These are phyloP conservation scores for Platysternon megacephalum DNA, from an alignment of 2,113 vertebrate species.

Conservation along the genomic window DNA sequence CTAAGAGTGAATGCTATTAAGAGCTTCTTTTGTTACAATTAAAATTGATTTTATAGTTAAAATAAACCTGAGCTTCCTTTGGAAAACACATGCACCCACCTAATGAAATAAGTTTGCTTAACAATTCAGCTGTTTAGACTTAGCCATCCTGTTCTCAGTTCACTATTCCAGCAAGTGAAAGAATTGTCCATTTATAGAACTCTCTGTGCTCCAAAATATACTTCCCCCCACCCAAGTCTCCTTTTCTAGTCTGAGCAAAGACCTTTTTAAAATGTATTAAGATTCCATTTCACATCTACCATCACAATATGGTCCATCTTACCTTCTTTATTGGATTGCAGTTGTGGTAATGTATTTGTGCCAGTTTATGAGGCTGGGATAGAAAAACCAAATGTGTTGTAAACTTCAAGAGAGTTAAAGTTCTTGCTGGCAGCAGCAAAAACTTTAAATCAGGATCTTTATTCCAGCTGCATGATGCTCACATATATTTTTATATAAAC, in stretches of 20 bases:
- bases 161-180: not conserved
- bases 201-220: not conserved
- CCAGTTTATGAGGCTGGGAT: not conserved
- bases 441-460: not conserved
- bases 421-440: not conserved
- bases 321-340: not conserved
- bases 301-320: not conserved
- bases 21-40: slow-evolving; percentile 27
- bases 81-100: not conserved
- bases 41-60: slow-evolving; percentile 43
- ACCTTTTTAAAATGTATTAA: not conserved
- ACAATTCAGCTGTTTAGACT: not conserved
- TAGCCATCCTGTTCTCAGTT: not conserved
- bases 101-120: not conserved
- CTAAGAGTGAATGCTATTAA: slow-evolving; percentile 17
- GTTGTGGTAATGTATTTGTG: not conserved
- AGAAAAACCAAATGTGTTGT: not conserved
- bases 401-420: not conserved
- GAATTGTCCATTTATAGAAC: not conserved
- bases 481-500: not conserved
- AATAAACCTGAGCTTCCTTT: slow-evolving; percentile 43
- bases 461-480: not conserved
- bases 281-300: not conserved
- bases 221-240: not conserved
- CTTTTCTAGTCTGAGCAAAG: not conserved